phyloP scores from a whole-genome alignment of 2,888 invertebrate genomes.

The Pollenia angustigena region DNA sequence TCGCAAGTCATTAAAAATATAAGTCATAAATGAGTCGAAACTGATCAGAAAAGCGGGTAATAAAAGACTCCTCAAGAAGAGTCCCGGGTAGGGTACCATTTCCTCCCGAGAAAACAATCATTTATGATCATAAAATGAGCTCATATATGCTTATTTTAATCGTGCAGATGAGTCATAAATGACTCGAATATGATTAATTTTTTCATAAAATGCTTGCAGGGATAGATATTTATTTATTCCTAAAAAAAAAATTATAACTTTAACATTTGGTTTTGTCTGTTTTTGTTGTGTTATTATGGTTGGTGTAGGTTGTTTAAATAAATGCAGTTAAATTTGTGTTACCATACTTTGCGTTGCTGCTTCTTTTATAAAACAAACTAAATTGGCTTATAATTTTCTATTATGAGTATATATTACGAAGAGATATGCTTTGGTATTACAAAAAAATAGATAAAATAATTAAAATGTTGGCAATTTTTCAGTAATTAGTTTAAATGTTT shows the following conservation, averaged over 20 bases:
- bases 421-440: not conserved
- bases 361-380: constrained; percentile 6
- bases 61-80: too few relatives aligned
- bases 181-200: too few relatives aligned
- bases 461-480: constrained; percentile 49
- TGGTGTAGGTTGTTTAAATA: constrained; percentile 32
- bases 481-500: constrained; percentile 53
- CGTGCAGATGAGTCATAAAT: too few relatives aligned
- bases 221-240: constrained; percentile 24
- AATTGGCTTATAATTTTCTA: constrained; percentile 34
- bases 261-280: constrained; percentile 52
- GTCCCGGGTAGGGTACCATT: too few relatives aligned
- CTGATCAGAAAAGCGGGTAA: too few relatives aligned
- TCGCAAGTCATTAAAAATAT: too few relatives aligned
- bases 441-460: constrained; percentile 16
- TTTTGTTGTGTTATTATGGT: constrained; percentile 51
- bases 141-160: too few relatives aligned
- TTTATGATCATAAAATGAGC: too few relatives aligned
- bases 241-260: constrained; percentile 47
- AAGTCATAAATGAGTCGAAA: too few relatives aligned
- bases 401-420: not conserved
- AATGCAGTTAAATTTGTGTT: constrained; percentile 30
- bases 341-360: constrained; percentile 7
- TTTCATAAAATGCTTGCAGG: too few relatives aligned
- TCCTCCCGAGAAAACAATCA: too few relatives aligned